Base-by-base conservation (phyloP, 2,113 vertebrate genomes). In the Plectropomus leopardus region DNA sequence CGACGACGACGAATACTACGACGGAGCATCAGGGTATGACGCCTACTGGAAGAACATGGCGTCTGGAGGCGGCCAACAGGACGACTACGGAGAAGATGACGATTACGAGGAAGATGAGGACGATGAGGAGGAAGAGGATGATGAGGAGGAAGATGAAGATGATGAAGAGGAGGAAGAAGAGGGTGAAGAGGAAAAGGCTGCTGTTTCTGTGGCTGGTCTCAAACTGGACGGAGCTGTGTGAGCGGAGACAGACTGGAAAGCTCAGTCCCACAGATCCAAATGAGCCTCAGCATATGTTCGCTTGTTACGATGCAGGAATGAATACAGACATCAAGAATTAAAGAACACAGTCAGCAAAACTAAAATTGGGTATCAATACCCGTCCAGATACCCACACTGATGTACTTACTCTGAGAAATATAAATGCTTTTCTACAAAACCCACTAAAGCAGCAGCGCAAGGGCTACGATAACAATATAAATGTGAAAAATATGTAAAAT, bases 11-110 rank as follows among this genome's bases (percentile, higher is more conserved):
- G 59, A 93, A 0, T 82, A 86, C 2, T 88, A 93, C 11, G 95
- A 96, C 10, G 96, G 96, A 42, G 97, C 97, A 1, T 96, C 97
- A 1, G 96, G 98, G 1, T 99, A 98, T 15, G 96, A 96, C 23
- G 82, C 95, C 30, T 99, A 98, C 71, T 99, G 98, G 98, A 98
- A 98, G 89, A 98, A 86, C 66, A 34, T 94, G 7, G 91, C 96
- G 2, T 83, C 93, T 0, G 93, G 92, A 42, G 87, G 85, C 10
- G 48, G 76, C 8, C 72, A 84, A 19, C 83, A 72, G 8, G 87
- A 93, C 0, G 85, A 92, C 8, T 82, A 93, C 1, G 86, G 79
- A 9, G 90, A 95, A 3, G 89, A 90, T 1, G 94, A 92, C 0
- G 93, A 96, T 0, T 61, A 95, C 0, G 93, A 95, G 0, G 96